Base-by-base conservation (phyloP, 2,888 invertebrate species). In the Drosophila parthenogenetica region DNA sequence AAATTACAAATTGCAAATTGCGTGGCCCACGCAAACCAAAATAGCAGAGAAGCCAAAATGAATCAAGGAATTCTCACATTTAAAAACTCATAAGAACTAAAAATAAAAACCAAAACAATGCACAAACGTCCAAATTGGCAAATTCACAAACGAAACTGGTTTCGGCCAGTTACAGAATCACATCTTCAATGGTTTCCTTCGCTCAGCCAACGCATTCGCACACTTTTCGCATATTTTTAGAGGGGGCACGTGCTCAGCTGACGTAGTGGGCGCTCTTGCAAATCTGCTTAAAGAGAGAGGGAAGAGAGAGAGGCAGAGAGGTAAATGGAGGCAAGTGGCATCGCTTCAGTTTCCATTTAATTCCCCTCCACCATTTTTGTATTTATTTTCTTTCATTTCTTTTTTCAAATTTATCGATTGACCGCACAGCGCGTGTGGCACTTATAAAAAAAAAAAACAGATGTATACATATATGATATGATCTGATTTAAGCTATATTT, bases 211-310 rank as follows among this genome's bases (percentile, higher is more conserved):
- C 11, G 64, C 49, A 66, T 78, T 78, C 50, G 69, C 72, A 76
- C 79, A 82, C 79, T 87, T 89, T 79, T 74, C 67, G 60, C 72
- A 74, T 74, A 87, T 77, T 83, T 84, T 60, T 69, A 69, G 61
- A 37, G 51, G 40, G 50, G 61, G 67, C 87, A 89, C 89, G 85
- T 84, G 85, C 67, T 63, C 51, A 49, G 37, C 61, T 64, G 69
- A 74, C 60, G 69, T 59, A 69, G 63, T 42, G 37, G 19, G 35
- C 39, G 39, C 39, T 48, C 39, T 25, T 39, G 42, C 8, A 17
- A 40, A 19, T 11, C 10, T 37, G 35, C 22, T 42, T 13, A 32
- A 16, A 10, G 22, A 40, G 19, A n/a, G 5, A 3, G 22, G 10
- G 4, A 35, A 1, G 11, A 3, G 19, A 5, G 7, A 17, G 2